Evolutionary conservation across 1,140 invertebrate genomes (phyloP), one percentile per base, ranked within the genome.

Genomic region (Choristoneura fumiferana): DNA sequence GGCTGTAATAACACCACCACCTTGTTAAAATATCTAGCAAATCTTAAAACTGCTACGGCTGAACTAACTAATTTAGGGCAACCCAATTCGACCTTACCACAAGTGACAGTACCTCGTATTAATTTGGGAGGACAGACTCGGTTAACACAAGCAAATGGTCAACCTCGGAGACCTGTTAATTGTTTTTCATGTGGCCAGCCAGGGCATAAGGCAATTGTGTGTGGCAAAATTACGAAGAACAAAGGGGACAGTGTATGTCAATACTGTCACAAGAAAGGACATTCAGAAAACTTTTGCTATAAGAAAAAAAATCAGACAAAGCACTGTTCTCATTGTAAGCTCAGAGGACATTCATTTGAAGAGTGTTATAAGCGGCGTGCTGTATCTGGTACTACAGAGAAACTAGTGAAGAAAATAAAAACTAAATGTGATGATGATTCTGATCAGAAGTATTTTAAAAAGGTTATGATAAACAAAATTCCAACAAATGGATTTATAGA

Each of bases 11-110:
- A 39, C 13, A 60, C 45, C 2, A 36, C 12, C n/a, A 5, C 34
- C 1, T n/a, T 60, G n/a, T 29, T 60, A 10, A 53, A 53, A 34
- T 58, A 58, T 17, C 18, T 58, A 12, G 40, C 45, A 14, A 36
- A 8, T 29, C 33, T 54, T 17, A 53, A 53, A 39, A 40, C 18
- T 5, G n/a, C 34, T 13, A 4, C 18, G 15, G 22, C 4, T 58
- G 8, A 22, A 10, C 5, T 18, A 4, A 37, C n/a, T 29, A 36
- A 17, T 13, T 29, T 12, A 36, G 15, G 8, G n/a, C 10, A 8
- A 14, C 8, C 15, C 1, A 1, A 9, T 4, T 13, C 6, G 22
- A 29, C 22, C 6, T 2, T 29, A 29, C 22, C 6, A 6, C 22
- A 29, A 29, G 22, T 29, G 17, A 40, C 13, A 40, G 3, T 17